A percentile compares a stretch with the other conserved stretches of the same genome.
These are phyloP conservation scores for Boulengeromyrus knoepffleri DNA, from an alignment of 2,113 vertebrate species.

Conservation along the genomic window DNA sequence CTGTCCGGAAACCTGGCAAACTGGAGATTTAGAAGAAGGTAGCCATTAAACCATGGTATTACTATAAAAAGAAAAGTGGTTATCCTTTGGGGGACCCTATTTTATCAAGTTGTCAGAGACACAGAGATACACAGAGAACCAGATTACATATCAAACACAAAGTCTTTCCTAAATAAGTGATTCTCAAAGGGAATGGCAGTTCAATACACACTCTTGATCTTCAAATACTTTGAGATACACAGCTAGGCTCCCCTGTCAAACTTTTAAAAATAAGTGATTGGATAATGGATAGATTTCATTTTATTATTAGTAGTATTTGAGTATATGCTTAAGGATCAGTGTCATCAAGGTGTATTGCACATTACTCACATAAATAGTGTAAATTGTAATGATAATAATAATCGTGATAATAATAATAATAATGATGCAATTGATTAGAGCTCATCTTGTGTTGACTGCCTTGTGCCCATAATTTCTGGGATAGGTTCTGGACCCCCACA, in stretches of 20 bases:
- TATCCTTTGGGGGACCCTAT: not conserved
- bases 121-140: not conserved
- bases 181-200: not conserved
- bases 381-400: not conserved
- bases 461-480: not conserved
- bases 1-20: not conserved
- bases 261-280: not conserved
- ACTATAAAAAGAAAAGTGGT: not conserved
- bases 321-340: not conserved
- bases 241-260: not conserved
- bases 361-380: not conserved
- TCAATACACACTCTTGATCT: not conserved
- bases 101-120: not conserved
- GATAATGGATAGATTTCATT: not conserved
- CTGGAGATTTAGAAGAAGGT: not conserved
- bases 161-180: not conserved
- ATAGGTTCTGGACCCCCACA: not conserved
- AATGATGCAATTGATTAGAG: not conserved
- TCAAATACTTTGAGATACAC: not conserved
- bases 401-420: too few species aligned
- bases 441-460: not conserved
- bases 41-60: not conserved
- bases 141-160: slow-evolving; percentile 5
- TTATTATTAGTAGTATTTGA: not conserved
- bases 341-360: not conserved